Percentiles rank a stretch among this genome's conserved stretches.
Evolutionary conservation across 1,140 invertebrate species (phyloP).

Genomic region (Hylaeus volcanicus): DNA sequence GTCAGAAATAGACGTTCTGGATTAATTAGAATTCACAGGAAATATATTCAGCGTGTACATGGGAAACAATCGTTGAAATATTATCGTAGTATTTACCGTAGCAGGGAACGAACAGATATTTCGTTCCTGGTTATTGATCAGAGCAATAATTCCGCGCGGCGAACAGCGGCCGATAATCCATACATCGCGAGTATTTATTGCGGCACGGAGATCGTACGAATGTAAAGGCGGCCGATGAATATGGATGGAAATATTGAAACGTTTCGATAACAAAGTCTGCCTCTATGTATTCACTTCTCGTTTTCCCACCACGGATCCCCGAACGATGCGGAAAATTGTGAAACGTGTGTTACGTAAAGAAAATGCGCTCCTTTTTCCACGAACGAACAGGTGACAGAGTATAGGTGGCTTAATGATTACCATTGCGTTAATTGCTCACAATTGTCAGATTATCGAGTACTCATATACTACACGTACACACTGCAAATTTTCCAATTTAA

Average conservation of each 20-base stretch:
- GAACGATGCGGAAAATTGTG: slow-evolving; percentile 30
- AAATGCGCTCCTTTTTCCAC: neutral
- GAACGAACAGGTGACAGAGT: neutral
- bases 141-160: neutral
- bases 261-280: slow-evolving; percentile 40
- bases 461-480: too few species aligned
- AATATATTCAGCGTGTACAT: too few species aligned
- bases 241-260: slow-evolving; percentile 37
- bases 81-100: slow-evolving; percentile 17
- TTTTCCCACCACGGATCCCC: neutral
- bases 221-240: slow-evolving; percentile 37
- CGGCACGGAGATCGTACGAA: neutral
- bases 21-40: too few species aligned
- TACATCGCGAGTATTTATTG: slow-evolving; percentile 21
- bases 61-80: neutral
- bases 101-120: neutral
- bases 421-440: too few species aligned
- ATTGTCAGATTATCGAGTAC: too few species aligned
- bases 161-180: neutral
- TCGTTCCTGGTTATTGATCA: slow-evolving; percentile 21
- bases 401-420: too few species aligned
- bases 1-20: too few species aligned
- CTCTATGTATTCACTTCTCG: slow-evolving; percentile 7
- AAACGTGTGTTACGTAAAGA: slow-evolving; percentile 28
- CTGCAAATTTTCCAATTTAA: too few species aligned